These are phyloP conservation scores for Porites cylindrica DNA, from an alignment of 92 coral and sea anemone genomes.

Conservation along the genomic window DNA sequence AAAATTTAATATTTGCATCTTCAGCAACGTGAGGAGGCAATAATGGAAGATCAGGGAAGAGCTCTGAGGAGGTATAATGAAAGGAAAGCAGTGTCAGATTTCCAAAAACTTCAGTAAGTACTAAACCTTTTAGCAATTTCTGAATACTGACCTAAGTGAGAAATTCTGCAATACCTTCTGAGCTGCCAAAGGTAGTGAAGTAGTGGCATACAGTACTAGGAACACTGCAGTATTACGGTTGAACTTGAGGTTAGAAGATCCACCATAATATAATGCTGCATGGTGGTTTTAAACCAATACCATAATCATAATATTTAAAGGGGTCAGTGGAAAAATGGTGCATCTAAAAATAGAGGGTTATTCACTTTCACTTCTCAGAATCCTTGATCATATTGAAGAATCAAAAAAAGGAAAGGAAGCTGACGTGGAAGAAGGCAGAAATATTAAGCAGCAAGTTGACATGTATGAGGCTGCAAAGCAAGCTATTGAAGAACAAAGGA, in stretches of 20 bases:
- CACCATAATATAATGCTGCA: too few species aligned
- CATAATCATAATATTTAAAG: too few species aligned
- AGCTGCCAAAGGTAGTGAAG: too few species aligned
- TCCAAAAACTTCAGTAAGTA: slow-evolving; percentile 87
- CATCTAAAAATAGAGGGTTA: neutral
- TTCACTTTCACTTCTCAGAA: slow-evolving; percentile 38
- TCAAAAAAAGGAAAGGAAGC: slow-evolving; percentile 55
- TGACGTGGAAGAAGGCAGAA: slow-evolving; percentile 83
- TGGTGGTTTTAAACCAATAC: too few species aligned
- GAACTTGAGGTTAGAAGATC: too few species aligned
- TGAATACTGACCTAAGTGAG: too few species aligned
- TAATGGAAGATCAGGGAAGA: slow-evolving; percentile 88
- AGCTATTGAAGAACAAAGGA: slow-evolving; percentile 86
- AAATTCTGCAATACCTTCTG: too few species aligned
- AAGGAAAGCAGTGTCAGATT: slow-evolving; percentile 83
- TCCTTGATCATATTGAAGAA: slow-evolving; percentile 79
- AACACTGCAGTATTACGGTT: too few species aligned
- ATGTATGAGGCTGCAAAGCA: slow-evolving; percentile 90
- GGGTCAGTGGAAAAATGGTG: too few species aligned
- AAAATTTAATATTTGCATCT: neutral
- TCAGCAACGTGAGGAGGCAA: slow-evolving; percentile 97
- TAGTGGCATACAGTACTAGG: too few species aligned
- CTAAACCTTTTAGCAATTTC: too few species aligned
- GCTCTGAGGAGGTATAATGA: slow-evolving; percentile 86
- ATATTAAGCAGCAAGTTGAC: slow-evolving; percentile 90